Percentiles rank a stretch among this genome's conserved stretches.
Conservation (phyloP, 2,888 invertebrate genomes). For the Watsonalla cultraria region DNA sequence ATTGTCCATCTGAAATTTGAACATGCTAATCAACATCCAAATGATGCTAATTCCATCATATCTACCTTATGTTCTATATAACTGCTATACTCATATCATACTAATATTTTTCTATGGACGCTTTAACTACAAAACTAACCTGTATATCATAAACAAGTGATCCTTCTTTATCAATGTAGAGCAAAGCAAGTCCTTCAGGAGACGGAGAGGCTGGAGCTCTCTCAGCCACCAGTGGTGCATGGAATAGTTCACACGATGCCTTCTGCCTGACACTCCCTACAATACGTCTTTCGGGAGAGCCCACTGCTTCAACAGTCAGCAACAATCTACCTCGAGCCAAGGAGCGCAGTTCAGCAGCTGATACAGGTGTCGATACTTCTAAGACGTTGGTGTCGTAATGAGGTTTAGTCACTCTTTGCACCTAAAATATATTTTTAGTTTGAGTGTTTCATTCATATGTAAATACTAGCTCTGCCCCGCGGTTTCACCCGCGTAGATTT, state of each 20-base stretch:
- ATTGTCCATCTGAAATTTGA: conserved; percentile 77
- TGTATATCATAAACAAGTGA: conserved; percentile 87
- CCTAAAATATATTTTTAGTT: conserved; percentile 48
- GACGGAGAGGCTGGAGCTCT: conserved; percentile 60
- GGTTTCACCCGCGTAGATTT: no score
- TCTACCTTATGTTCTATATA: not conserved
- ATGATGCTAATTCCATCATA: no score
- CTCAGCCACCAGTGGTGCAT: conserved; percentile 81
- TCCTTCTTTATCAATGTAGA: conserved; percentile 88
- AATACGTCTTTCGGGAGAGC: conserved; percentile 81
- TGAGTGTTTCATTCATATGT: not conserved
- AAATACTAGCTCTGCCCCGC: no score
- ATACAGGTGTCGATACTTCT: conserved; percentile 88
- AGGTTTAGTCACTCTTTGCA: conserved; percentile 84
- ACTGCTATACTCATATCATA: conserved; percentile 5
- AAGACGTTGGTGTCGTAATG: conserved; percentile 87
- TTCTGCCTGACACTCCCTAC: conserved; percentile 86
- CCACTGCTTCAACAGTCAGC: conserved; percentile 84
- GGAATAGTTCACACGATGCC: conserved; percentile 89
- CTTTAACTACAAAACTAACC: conserved; percentile 33
- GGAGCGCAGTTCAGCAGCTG: conserved; percentile 85
- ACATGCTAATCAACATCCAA: not conserved
- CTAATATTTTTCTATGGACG: conserved; percentile 4
- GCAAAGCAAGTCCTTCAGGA: conserved; percentile 85
- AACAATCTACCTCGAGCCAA: conserved; percentile 87